These are phyloP conservation scores for Cuniculus paca DNA, from an alignment of 2,797 vertebrate species.

Conservation along the genomic window DNA sequence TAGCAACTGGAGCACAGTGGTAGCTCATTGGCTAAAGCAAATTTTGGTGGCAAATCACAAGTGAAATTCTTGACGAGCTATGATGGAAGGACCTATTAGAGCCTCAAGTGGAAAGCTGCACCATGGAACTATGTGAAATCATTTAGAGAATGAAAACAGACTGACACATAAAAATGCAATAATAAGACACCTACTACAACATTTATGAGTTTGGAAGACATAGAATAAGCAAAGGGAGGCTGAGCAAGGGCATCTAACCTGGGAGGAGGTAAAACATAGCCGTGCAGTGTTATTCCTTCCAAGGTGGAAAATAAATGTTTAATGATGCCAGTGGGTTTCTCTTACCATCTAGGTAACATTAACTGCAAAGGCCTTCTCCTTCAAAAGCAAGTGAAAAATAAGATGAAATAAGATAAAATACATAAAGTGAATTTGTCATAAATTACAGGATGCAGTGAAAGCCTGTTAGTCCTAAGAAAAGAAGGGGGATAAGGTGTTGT, in stretches of 20 bases:
- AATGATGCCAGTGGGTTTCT: background rate
- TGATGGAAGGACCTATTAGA: background rate
- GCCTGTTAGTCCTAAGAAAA: background rate
- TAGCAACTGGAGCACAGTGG: background rate
- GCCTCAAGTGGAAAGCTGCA: background rate
- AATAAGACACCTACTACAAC: background rate
- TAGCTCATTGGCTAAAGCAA: background rate
- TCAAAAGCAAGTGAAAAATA: background rate
- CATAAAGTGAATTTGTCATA: background rate
- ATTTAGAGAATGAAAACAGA: background rate
- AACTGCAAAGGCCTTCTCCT: background rate
- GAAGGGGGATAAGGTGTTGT: background rate
- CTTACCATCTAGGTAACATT: background rate
- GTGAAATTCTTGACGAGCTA: background rate
- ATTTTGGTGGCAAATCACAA: background rate
- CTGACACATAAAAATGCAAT: too few relatives aligned
- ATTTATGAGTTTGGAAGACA: background rate
- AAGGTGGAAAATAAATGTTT: background rate
- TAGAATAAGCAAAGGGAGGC: background rate
- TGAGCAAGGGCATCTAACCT: background rate
- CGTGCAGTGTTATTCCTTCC: too few relatives aligned
- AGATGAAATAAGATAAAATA: background rate
- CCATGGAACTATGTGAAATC: background rate
- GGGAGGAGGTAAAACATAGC: background rate
- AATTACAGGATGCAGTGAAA: background rate